Base-by-base conservation (phyloP, 2,113 vertebrate genomes). In the Anarrhichthys ocellatus region DNA sequence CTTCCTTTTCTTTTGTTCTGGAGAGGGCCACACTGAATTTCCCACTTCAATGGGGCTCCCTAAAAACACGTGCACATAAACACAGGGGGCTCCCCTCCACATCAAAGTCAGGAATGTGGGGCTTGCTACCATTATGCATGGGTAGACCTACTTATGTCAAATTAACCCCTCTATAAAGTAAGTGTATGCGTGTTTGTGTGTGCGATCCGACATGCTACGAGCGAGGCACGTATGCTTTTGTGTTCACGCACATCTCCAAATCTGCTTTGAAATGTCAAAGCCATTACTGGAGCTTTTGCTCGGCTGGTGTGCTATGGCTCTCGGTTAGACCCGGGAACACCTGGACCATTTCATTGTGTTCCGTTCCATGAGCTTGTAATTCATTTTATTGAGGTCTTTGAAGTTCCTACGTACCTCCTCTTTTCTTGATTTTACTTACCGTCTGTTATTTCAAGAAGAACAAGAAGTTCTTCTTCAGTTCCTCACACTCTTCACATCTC, bases 91-190 rank as follows among this genome's bases (percentile, higher is more conserved):
- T 42, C 69, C 29, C 62, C 34, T n/a, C 36, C 73, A 82, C 89
- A 87, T 92, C 90, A 93, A 92, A 93, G 92, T 73, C 70, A 91
- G 83, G 89, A 91, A 90, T 89, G 85, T 56, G 71, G 76, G 80
- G 52, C 83, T 68, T 73, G 86, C 44, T 78, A 32, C 84, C 62
- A 82, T 89, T 86, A 85, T 83, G 69, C 69, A 79, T 46, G 81
- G 76, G 15, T 77, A 82, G 82, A 75, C 65, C 79, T 76, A 78
- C 56, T 91, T 81, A 81, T 88, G 90, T 85, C 82, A 82, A 76
- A 75, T 82, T 78, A 71, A 61, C 38, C 81, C 78, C 42, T 59
- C 50, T 65, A n/a, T 81, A 62, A 52, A 76, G 34, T 42, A 18
- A 1, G 80, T 29, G 58, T 29, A 1, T 66, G 42, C 75, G 69